These are phyloP conservation scores for Sciurus niger DNA, from an alignment of 2,113 vertebrate genomes.

Conservation along the genomic window DNA sequence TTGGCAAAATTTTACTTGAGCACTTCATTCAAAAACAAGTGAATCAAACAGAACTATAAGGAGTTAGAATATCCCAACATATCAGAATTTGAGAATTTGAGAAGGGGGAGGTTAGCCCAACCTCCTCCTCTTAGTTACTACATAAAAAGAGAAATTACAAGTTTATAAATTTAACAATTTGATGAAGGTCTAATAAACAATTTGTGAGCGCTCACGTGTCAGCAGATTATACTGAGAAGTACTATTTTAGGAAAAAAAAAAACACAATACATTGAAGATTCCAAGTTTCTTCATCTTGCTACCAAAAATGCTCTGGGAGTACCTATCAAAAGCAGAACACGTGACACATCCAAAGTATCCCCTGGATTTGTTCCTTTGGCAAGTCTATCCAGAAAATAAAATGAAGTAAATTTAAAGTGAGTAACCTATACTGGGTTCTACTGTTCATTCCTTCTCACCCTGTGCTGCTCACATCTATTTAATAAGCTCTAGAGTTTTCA, in stretches of 20 bases:
- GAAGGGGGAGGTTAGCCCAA: not conserved
- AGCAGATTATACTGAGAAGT: not conserved
- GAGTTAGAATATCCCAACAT: not conserved
- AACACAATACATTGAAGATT: not conserved
- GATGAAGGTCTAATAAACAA: constrained; percentile 3
- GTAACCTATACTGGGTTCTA: not conserved
- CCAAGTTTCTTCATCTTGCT: not conserved
- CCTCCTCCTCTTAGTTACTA: not conserved
- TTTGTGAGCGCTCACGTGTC: not conserved
- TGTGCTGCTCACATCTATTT: not conserved
- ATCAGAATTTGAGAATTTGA: not conserved
- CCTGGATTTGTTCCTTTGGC: not conserved
- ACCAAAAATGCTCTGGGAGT: not conserved
- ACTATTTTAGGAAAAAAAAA: constrained; percentile 19
- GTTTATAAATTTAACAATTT: constrained; percentile 18
- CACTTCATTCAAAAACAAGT: not conserved
- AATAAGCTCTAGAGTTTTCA: constrained; percentile 7
- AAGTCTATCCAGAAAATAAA: constrained; percentile 50
- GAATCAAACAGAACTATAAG: not conserved
- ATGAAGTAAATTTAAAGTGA: not conserved
- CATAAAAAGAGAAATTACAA: constrained; percentile 12
- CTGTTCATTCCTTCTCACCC: not conserved
- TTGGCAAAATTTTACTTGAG: not conserved
- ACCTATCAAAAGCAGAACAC: constrained; percentile 23
- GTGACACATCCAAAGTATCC: not conserved